phyloP scores from a whole-genome alignment of 2,113 vertebrate species.

The Polyodon spathula region DNA sequence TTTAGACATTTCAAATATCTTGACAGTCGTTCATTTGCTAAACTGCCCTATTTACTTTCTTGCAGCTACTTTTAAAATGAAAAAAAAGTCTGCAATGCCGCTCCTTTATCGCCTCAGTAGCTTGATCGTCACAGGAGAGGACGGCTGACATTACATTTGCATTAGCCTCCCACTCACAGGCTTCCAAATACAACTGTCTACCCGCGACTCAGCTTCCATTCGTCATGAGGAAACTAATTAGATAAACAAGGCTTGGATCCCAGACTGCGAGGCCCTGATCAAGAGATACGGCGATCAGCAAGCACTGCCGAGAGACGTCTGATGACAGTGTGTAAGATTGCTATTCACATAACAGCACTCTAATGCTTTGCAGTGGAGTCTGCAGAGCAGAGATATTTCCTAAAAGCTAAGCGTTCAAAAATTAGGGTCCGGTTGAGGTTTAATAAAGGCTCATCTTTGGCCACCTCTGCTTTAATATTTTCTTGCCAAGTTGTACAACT shows the following conservation, averaged over 20 bases:
- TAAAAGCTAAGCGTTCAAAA: no score
- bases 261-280: neutral
- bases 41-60: neutral
- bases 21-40: neutral
- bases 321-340: no score
- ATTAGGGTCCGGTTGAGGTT: no score
- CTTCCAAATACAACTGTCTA: neutral
- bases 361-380: no score
- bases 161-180: constrained; percentile 5
- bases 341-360: no score
- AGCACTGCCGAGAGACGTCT: neutral
- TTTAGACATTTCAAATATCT: neutral
- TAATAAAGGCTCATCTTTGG: no score
- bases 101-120: neutral
- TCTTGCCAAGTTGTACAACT: no score
- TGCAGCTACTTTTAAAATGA: neutral
- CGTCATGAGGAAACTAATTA: neutral
- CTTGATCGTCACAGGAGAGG: neutral
- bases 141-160: neutral
- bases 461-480: no score
- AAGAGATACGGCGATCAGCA: neutral
- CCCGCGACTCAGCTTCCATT: neutral
- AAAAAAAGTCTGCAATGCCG: neutral
- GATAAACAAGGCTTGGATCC: neutral
- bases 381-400: no score